phyloP scores from a whole-genome alignment of 2,888 invertebrate genomes.

The Taenaris catops region DNA sequence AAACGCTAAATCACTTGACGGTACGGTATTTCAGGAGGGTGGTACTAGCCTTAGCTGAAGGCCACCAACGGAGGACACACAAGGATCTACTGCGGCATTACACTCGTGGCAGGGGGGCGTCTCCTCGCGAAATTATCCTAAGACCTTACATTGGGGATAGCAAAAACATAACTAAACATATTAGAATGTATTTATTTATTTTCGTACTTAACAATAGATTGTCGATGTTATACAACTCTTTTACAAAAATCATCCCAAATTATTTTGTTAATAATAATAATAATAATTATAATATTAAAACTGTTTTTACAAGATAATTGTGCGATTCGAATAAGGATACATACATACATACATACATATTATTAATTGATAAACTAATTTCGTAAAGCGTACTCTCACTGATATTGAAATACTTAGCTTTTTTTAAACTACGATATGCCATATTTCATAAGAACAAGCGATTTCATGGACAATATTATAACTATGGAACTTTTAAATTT shows the following conservation, averaged over 20 bases:
- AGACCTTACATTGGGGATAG: too few relatives aligned
- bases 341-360: conserved; percentile 11
- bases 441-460: conserved; percentile 23
- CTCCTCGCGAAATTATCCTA: too few relatives aligned
- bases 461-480: conserved; percentile 16
- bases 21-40: too few relatives aligned
- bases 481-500: conserved; percentile 10
- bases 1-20: too few relatives aligned
- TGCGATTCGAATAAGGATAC: conserved; percentile 24
- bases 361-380: conserved; percentile 20
- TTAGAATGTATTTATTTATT: conserved; percentile 11
- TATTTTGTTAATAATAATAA: conserved; percentile 7
- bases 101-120: too few relatives aligned
- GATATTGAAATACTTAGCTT: conserved; percentile 22
- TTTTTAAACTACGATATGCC: conserved; percentile 24
- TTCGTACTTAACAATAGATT: conserved; percentile 11
- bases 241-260: conserved; percentile 8
- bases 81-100: too few relatives aligned
- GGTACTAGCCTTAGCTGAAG: too few relatives aligned
- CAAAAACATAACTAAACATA: too few relatives aligned
- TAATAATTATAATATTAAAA: conserved; percentile 16
- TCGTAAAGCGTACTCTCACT: conserved; percentile 32
- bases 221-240: conserved; percentile 8
- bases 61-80: too few relatives aligned
- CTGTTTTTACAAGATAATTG: conserved; percentile 23